Conservation (phyloP, 2,113 vertebrate species). For the Drymodes brunneopygia region DNA sequence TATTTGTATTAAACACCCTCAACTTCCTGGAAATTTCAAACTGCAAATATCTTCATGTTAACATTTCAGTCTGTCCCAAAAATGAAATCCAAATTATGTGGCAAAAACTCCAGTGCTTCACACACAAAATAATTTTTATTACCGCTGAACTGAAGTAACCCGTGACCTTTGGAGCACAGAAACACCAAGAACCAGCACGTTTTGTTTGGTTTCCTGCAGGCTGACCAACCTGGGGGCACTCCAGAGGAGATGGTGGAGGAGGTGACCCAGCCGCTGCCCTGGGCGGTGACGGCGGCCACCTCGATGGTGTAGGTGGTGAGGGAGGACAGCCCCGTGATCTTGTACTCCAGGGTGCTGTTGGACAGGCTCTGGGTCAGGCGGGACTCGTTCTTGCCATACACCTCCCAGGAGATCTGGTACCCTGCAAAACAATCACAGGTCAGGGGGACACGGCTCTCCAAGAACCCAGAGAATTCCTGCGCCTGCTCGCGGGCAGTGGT, state of each 20-base stretch:
- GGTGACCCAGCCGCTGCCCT: conserved; percentile 78
- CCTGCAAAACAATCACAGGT: conserved; percentile 62
- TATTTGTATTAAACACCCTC: neutral
- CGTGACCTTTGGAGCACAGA: neutral
- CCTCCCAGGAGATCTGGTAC: conserved; percentile 89
- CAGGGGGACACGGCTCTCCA: neutral
- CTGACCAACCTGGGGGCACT: conserved; percentile 88
- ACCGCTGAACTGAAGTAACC: accelerated
- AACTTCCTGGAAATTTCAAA: neutral
- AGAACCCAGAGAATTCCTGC: neutral
- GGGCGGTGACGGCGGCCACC: conserved; percentile 82
- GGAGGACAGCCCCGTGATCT: conserved; percentile 85
- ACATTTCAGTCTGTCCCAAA: neutral
- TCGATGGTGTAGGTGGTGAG: conserved; percentile 90
- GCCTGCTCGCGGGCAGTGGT: accelerated
- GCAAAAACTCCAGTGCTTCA: neutral
- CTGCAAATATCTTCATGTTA: neutral
- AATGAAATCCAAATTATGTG: neutral
- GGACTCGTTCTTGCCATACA: conserved; percentile 77
- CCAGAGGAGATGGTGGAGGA: conserved; percentile 93
- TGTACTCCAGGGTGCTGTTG: conserved; percentile 85
- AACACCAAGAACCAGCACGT: accelerated
- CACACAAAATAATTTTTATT: neutral
- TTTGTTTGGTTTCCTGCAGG: neutral
- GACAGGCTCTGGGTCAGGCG: conserved; percentile 72